Evolutionary conservation across 2,113 vertebrate species (phyloP), one percentile per base, ranked within the genome.

Genomic region (Mirounga angustirostris): DNA sequence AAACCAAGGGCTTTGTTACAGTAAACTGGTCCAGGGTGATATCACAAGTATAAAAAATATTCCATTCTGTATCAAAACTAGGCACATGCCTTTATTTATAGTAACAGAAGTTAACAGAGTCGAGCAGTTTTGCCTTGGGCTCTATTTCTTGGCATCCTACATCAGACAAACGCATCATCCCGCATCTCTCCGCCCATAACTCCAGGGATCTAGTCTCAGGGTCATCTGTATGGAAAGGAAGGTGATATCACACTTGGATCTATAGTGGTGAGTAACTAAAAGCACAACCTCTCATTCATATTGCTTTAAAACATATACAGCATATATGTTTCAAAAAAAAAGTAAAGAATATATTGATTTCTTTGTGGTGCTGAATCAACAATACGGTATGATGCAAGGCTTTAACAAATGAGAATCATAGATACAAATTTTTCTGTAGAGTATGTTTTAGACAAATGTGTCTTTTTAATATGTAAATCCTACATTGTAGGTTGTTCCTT

Each of bases 361-460:
- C 91, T 99, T 99, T 99, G 98, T 99, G 97, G 98, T 99, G 98
- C 98, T 95, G 96, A 99, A 98, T 95, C 98, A 98, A 98, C 98
- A 97, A 98, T 98, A 99, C 99, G 99, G 99, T 99, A 99, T 99
- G 99, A 99, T 98, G 99, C 99, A 99, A 99, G 99, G 99, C 98
- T 99, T 99, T 98, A 99, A 98, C 98, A 99, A 99, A 99, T 99
- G 98, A 97, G 98, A 98, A 98, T 98, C 97, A 98, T 98, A 98
- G 98, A 98, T 99, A 99, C 98, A 99, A 99, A 99, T 99, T 99
- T 97, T 98, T 98, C 98, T 98, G 98, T 98, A 98, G 98, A 98
- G 91, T 98, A 99, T 98, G 98, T 98, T 99, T 99, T 99, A 99
- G 99, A 99, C 98, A 99, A 99, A 99, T 98, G 97, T 98, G 98